Percentiles rank a stretch among this genome's conserved stretches.
Conservation (phyloP, 2,797 vertebrate species). For the Acomys russatus region DNA sequence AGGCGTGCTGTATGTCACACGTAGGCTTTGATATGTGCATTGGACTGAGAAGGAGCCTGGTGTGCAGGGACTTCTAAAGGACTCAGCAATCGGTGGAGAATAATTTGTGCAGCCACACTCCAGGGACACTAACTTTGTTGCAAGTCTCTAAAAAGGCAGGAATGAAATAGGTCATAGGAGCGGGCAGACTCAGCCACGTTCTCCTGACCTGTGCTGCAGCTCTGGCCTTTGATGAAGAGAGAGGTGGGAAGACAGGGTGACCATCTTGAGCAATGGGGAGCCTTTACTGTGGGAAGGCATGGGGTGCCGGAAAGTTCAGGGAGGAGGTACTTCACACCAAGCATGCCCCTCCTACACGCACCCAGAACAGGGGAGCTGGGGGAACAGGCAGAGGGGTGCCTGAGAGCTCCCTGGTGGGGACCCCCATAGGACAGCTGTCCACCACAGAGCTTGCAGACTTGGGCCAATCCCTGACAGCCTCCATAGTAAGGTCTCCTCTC, state of each 20-base stretch:
- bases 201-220: neutral
- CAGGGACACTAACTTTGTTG: neutral
- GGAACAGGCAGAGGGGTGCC: neutral
- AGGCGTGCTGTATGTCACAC: neutral
- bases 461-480: neutral
- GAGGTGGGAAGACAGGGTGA: neutral
- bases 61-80: constrained; percentile 43
- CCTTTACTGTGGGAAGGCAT: neutral
- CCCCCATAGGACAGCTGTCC: too few relatives aligned
- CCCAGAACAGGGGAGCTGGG: fast-evolving
- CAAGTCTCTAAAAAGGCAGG: neutral
- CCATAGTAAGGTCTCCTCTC: neutral
- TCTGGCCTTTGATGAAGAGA: constrained; percentile 53
- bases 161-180: constrained; percentile 46
- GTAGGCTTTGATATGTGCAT: constrained; percentile 19
- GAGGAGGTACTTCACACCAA: neutral
- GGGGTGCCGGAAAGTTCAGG: neutral
- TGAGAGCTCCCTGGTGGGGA: neutral
- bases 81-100: fast-evolving
- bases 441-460: neutral
- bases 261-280: neutral
- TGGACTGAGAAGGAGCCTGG: neutral
- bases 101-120: fast-evolving
- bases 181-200: neutral
- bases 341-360: neutral